These are phyloP conservation scores for Centropristis striata DNA, from an alignment of 2,113 vertebrate species.

Conservation along the genomic window DNA sequence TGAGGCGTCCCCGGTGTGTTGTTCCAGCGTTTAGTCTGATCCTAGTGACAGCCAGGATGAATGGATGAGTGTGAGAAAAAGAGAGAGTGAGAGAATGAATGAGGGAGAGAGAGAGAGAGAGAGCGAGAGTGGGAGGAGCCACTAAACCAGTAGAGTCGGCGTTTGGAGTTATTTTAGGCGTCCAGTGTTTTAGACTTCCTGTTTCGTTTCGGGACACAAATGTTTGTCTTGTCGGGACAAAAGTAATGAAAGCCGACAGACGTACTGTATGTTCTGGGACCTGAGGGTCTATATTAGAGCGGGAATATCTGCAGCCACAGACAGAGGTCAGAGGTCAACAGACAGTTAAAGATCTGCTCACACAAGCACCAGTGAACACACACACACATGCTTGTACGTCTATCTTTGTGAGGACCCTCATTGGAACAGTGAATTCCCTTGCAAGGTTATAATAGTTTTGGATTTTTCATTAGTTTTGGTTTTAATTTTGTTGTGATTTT, in stretches of 20 bases:
- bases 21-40: constrained; percentile 49
- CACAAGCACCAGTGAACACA: constrained; percentile 36
- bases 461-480: too few relatives aligned
- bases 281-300: neutral
- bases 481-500: too few relatives aligned
- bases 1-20: constrained; percentile 57
- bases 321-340: constrained; percentile 55
- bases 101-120: constrained; percentile 12
- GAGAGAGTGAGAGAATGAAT: neutral
- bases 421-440: too few relatives aligned
- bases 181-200: neutral
- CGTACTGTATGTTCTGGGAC: neutral
- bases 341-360: constrained; percentile 66
- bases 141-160: neutral
- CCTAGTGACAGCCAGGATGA: constrained; percentile 47
- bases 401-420: too few relatives aligned
- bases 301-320: neutral
- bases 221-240: neutral
- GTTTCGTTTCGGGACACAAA: neutral
- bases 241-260: neutral
- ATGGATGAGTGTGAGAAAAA: constrained; percentile 57
- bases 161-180: neutral
- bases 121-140: neutral
- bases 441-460: too few relatives aligned
- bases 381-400: constrained; percentile 37